Evolutionary conservation across 2,797 vertebrate species (phyloP).

Genomic region (Thaleichthys pacificus): DNA sequence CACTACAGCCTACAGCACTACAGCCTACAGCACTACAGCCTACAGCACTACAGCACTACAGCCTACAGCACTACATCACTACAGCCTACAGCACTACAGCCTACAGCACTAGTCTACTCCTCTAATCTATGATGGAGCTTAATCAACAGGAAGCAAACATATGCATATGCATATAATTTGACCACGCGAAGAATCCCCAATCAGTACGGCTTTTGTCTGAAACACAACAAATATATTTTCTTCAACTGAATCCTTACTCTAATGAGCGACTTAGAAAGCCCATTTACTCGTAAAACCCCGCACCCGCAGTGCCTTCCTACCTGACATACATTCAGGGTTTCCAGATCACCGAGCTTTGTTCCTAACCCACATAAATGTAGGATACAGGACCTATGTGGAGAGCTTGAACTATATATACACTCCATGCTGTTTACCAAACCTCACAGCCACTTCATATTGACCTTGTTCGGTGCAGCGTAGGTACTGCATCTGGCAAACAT

Average conservation of each 20-base stretch:
- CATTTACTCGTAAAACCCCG: no score
- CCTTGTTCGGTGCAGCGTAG: conserved; percentile 69
- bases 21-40: no score
- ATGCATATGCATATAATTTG: no score
- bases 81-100: no score
- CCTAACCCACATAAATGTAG: conserved; percentile 66
- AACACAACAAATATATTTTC: neutral
- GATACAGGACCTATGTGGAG: conserved; percentile 46
- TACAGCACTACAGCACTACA: no score
- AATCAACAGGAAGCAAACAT: no score
- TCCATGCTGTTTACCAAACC: conserved; percentile 11
- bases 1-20: no score
- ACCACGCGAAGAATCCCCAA: no score
- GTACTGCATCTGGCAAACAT: conserved; percentile 74
- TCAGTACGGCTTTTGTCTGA: neutral
- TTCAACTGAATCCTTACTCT: neutral
- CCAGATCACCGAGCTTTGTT: conserved; percentile 51
- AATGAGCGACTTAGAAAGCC: neutral
- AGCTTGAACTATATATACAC: conserved; percentile 52
- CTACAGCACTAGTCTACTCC: no score
- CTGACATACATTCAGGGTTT: neutral
- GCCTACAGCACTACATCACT: no score
- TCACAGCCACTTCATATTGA: conserved; percentile 58
- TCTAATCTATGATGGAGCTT: no score
- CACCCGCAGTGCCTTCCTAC: neutral